Base-by-base conservation (phyloP, 2,797 vertebrate genomes). In the Sphenopsis melanotis region DNA sequence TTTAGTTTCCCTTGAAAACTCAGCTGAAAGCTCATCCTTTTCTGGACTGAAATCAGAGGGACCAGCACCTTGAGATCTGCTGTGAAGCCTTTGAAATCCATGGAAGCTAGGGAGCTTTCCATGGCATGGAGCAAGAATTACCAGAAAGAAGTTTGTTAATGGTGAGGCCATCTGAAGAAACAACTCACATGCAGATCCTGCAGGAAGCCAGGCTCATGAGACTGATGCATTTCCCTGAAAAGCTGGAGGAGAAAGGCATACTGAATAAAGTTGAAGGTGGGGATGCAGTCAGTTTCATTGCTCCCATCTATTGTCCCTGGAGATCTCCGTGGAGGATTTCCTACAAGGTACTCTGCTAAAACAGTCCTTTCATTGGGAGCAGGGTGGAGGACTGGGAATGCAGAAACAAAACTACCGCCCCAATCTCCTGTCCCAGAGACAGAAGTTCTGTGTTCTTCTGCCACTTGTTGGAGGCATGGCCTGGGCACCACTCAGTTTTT, bases 101-200 rank as follows among this genome's bases (percentile, higher is more conserved):
- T 47, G 64, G 80, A 79, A 76, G 17, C 32, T 61, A 55, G 50
- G 32, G 52, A 89, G 56, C 5, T 61, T 87, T 69, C 66, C n/a
- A 22, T 17, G 37, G 24, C 13, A 24, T 10, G 14, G n/a, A 72
- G 22, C 15, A 72, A 68, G 57, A 57, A 68, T 47, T 47, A 50
- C 29, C 55, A 94, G 59, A 57, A 87, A 60, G 9, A 72, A 61
- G 20, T 24, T 60, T 47, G 10, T 42, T 63, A 55, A 63, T 24
- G n/a, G 37, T 50, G 52, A 59, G 26, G 34, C 41, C 61, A 78
- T 41, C 52, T 68, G 83, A 89, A 89, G 77, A 90, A 92, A 81
- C 0, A 5, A 64, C 74, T 77, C 9, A 4, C 12, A 8, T 1
- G 19, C 26, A 36, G 56, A 60, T 15, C 12, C 20, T 74, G 77